Evolutionary conservation across 2,888 invertebrate species (phyloP), one percentile per base, ranked within the genome.

Genomic region (Catocala fraxini): DNA sequence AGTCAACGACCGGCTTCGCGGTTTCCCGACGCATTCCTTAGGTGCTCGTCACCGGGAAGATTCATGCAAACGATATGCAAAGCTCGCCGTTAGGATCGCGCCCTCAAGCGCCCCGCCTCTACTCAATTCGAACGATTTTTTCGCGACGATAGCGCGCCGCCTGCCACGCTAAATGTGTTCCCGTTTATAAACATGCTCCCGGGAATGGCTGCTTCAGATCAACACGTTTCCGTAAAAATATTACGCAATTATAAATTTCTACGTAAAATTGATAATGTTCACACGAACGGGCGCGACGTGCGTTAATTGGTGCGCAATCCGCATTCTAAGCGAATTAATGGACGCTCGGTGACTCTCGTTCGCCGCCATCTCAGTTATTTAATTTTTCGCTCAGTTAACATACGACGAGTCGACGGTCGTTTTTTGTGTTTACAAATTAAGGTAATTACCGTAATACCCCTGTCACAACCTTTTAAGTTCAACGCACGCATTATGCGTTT

Each of bases 391-490:
- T 83, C 80, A 64, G 76, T 87, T 81, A 85, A 85, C 82, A 77
- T 81, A 85, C 83, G 81, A 75, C 73, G 75, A 79, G 77, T 71
- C 82, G 86, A 86, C 87, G 85, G 83, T 71, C 83, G 80, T 89
- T 91, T 92, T 90, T 92, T 90, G 84, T 91, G 88, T 89, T 92
- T 89, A 91, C 91, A 91, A 90, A 92, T 92, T 92, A 91, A 92
- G 87, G 89, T 89, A 90, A 92, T 91, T 91, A 89, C 89, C 83
- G 88, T 91, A 91, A 91, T 91, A 90, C 85, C 84, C 83, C 89
- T 89, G 91, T 91, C 92, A 90, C 90, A 91, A 89, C 91, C 91
- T 91, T 92, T 90, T 92, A 90, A 90, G 91, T 92, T 93, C 91
- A 92, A 89, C 84, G 90, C 81, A 84, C 92, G 90, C 86, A 81